phyloP scores from a whole-genome alignment of 1,140 invertebrate species.

The Littorina saxatilis region DNA sequence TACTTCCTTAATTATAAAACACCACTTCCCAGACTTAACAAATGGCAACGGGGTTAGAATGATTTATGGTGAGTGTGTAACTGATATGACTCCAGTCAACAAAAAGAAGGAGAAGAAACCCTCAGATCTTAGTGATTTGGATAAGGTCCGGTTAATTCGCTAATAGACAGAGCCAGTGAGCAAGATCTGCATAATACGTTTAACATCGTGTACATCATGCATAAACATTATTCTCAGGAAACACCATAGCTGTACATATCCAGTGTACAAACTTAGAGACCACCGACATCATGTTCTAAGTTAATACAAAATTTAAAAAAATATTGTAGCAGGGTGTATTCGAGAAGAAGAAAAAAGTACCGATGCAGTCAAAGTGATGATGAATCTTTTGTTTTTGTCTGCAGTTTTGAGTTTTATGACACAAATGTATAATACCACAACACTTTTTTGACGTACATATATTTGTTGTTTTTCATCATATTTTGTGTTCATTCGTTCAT shows the following conservation, averaged over 20 bases:
- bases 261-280: background rate
- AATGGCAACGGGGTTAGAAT: background rate
- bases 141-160: too few species aligned
- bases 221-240: background rate
- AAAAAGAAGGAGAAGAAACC: too few species aligned
- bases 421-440: background rate
- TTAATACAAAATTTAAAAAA: background rate
- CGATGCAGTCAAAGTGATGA: too few species aligned
- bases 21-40: background rate
- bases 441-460: background rate
- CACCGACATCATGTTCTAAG: background rate
- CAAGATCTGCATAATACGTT: too few species aligned
- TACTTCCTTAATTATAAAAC: background rate
- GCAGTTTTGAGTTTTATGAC: background rate
- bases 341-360: background rate
- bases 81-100: too few species aligned
- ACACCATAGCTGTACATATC: background rate
- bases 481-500: slow-evolving; percentile 4
- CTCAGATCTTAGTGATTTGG: background rate
- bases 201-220: background rate
- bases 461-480: background rate
- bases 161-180: too few species aligned
- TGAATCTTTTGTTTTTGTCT: too few species aligned
- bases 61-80: too few species aligned
- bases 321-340: background rate